These are phyloP conservation scores for Mesoligia furuncula DNA, from an alignment of 2,888 invertebrate species.

Conservation along the genomic window DNA sequence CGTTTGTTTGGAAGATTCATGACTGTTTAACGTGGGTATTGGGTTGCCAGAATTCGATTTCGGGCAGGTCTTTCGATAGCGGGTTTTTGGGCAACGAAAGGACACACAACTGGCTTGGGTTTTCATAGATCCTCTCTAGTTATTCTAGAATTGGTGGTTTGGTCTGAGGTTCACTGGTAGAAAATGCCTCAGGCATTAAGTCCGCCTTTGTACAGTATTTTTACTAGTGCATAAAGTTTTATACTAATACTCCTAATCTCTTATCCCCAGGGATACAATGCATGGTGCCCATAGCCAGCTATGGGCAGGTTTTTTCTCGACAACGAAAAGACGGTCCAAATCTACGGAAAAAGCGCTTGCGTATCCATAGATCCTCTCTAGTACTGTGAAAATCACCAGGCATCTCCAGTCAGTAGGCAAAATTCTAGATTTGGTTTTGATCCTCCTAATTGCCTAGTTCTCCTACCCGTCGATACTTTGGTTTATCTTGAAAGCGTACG, in stretches of 20 bases:
- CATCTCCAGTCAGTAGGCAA: neutral
- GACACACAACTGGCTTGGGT: neutral
- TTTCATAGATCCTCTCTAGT: neutral
- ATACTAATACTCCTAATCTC: neutral
- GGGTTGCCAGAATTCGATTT: constrained; percentile 2
- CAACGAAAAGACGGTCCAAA: neutral
- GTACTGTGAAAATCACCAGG: neutral
- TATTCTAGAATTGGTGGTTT: neutral
- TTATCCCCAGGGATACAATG: too few species aligned
- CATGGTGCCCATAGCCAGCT: too few species aligned
- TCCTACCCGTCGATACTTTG: neutral
- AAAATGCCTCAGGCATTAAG: too few species aligned
- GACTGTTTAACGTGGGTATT: constrained; percentile 25
- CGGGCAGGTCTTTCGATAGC: neutral
- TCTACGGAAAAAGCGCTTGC: neutral
- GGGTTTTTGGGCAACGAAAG: neutral
- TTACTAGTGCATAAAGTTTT: too few species aligned
- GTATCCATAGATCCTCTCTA: neutral
- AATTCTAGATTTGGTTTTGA: neutral
- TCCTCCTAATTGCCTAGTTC: neutral
- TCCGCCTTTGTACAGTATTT: too few species aligned
- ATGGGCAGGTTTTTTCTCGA: neutral
- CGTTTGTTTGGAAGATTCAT: constrained; percentile 58
- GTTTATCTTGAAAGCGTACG: constrained; percentile 42
- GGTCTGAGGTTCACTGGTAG: too few species aligned